Base-by-base conservation (phyloP, 2,797 vertebrate genomes). In the Micromesistius poutassou region DNA sequence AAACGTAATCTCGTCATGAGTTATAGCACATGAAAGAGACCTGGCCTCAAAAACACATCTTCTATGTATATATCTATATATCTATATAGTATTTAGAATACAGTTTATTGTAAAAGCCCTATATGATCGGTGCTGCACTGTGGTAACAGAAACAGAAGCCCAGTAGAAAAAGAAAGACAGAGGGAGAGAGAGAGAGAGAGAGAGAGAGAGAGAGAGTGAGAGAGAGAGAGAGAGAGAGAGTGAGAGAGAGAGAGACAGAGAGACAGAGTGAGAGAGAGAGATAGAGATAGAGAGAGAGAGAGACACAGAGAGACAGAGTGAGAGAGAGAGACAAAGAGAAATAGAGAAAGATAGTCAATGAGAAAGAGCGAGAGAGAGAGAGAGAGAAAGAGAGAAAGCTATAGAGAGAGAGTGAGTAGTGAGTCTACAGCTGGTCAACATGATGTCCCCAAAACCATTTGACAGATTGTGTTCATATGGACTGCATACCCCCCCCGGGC, bases 1-100 rank as follows among this genome's bases (percentile, higher is more conserved):
- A 81, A 85, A 90, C 87, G 89, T 90, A 92, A 87, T 87, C 75
- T 80, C 91, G 86, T 84, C 76, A 87, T 91, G 91, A 90, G 87
- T 82, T 82, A 87, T 88, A 90, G 87, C 91, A 93, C 86, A 89
- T 90, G 83, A 84, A 85, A 88, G 86, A 88, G 86, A 90, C 87
- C 78, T 79, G 85, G 88, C 81, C 82, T 77, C 89, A 89, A 88
- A 87, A 88, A 89, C 88, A 92, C 89, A 80, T 84, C 86, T 78
- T 87, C 42, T 90, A 79, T 84, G 87, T 89, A 72, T 75, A 71
- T 74, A 66, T 36, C 12, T 50, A 50, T 50, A 50, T 79, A 88
- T 77, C 4, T 77, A 86, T 90, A 89, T 87, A 90, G 72, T 87
- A 89, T 79, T 84, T 82, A 82, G 81, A 85, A 89, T 89, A 91